Base-by-base conservation (phyloP, 2,797 vertebrate species). In the Sebastes cheni region DNA sequence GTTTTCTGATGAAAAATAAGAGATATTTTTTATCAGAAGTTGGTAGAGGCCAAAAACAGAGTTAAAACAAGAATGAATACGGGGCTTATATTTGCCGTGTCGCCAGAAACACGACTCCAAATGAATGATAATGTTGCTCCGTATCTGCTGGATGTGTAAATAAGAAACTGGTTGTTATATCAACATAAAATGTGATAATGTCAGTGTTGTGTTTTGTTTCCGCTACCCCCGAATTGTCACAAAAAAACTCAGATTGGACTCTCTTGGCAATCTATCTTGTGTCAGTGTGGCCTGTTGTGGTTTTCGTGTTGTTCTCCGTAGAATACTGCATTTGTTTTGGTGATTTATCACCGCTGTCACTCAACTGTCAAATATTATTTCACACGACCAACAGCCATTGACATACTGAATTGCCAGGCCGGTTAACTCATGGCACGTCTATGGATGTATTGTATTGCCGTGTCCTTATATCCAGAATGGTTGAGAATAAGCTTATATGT, bases 311-410 rank as follows among this genome's bases (percentile, higher is more conserved):
- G 46, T 77, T 50, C 46, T 25, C 46, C 0, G 7, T 18, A 25
- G 67, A 72, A 61, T 54, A 3, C 36, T 23, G 62, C 25, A 32
- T 64, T 77, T 59, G 30, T 75, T 62, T 81, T 68, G 23, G 55
- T 72, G 64, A 84, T 78, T 64, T 79, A n/a, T 80, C 79, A 71
- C 69, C 4, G 3, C 60, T 68, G 77, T 84, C 80, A 72, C 61
- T 84, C 81, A 85, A 0, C 65, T 78, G 66, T 79, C 82, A 77
- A 65, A 79, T 66, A 55, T 36, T 65, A 58, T 88, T 89, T 80
- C 34, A 71, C 59, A 39, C 50, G 7, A 42, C 59, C 58, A 54
- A 29, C 25, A 61, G 68, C 69, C 58, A 74, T 2, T 39, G 68
- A 80, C 62, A 82, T n/a, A n/a, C 39, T 58, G 67, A 83, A 81